Evolutionary conservation across 2,113 vertebrate species (phyloP).

Genomic region (Pollachius pollachius): DNA sequence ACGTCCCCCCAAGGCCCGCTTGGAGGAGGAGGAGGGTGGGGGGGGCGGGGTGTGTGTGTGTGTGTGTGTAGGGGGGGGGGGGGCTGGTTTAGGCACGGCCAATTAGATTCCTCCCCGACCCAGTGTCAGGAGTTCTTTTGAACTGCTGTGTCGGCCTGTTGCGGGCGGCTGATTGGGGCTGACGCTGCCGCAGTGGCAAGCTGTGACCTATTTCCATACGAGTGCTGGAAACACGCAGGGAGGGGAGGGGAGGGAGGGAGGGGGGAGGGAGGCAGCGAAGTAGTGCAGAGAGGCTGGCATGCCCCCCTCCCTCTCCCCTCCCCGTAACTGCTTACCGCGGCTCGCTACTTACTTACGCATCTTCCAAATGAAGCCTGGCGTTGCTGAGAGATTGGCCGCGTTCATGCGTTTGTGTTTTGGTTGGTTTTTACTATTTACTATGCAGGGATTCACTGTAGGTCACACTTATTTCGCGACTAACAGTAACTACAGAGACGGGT

Average conservation of each 20-base stretch:
- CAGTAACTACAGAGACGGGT: no score
- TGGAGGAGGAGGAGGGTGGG: no score
- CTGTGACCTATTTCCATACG: slow-evolving; percentile 71
- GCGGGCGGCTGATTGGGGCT: slow-evolving; percentile 60
- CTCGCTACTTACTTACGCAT: no score
- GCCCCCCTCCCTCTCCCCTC: background rate
- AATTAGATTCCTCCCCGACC: slow-evolving; percentile 70
- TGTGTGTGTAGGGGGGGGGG: background rate
- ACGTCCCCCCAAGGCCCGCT: no score
- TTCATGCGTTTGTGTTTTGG: no score
- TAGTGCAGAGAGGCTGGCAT: slow-evolving; percentile 2
- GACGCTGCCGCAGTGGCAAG: slow-evolving; percentile 65
- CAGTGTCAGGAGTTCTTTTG: slow-evolving; percentile 75
- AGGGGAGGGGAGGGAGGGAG: background rate
- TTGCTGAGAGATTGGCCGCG: no score
- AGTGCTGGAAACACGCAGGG: slow-evolving; percentile 1
- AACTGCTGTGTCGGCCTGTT: slow-evolving; percentile 69
- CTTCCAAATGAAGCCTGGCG: no score
- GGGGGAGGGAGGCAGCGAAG: slow-evolving; percentile 35
- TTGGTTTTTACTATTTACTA: no score
- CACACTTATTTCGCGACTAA: no score
- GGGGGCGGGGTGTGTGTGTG: no score
- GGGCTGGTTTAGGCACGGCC: slow-evolving; percentile 68
- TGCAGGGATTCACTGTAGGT: no score
- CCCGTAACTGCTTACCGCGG: background rate